A percentile compares a stretch with the other conserved stretches of the same genome.
These are phyloP conservation scores for Malurus melanocephalus DNA, from an alignment of 2,113 vertebrate genomes.

Conservation along the genomic window DNA sequence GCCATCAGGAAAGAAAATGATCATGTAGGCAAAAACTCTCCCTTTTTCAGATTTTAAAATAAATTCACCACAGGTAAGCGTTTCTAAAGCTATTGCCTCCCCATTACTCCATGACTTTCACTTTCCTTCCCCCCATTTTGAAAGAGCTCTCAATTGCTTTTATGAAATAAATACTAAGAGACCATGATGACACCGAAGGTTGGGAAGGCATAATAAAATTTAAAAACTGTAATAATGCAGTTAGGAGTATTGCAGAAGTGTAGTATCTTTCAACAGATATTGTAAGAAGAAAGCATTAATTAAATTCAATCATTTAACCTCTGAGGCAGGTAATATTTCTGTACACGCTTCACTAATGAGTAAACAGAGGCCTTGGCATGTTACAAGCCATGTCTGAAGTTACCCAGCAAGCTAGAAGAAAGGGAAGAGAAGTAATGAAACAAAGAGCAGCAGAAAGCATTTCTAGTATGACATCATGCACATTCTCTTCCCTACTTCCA, in stretches of 20 bases:
- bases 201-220: background rate
- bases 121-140: background rate
- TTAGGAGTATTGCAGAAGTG: background rate
- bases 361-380: background rate
- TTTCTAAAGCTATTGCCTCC: background rate
- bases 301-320: constrained; percentile 36
- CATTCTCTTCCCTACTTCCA: background rate
- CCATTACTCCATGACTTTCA: background rate
- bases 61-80: background rate
- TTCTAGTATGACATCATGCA: background rate
- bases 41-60: background rate
- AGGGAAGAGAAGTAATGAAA: background rate
- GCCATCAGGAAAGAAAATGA: background rate
- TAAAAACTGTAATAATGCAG: background rate
- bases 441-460: background rate
- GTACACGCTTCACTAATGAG: background rate
- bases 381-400: background rate
- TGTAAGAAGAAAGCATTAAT: constrained; percentile 29
- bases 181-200: background rate
- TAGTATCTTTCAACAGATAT: constrained; percentile 3
- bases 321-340: constrained; percentile 13
- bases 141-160: background rate
- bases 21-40: background rate
- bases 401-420: background rate
- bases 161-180: background rate